Percentiles rank a stretch among this genome's conserved stretches.
These are phyloP conservation scores for Drosophila chauvacae DNA, from an alignment of 1,140 invertebrate species.

Conservation along the genomic window DNA sequence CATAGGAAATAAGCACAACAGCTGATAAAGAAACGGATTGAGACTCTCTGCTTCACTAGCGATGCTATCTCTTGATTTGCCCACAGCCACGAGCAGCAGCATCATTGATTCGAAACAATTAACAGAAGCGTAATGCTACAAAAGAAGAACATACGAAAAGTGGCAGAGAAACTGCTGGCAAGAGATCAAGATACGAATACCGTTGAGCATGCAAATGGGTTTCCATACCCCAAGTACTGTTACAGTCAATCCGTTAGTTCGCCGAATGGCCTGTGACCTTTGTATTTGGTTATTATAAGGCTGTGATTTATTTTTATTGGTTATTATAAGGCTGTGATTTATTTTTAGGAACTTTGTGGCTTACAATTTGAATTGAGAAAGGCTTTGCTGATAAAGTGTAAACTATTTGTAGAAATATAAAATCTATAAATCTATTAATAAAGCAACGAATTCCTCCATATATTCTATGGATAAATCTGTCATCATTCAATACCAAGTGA, in stretches of 20 bases:
- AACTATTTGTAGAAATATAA: no score
- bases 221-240: conserved; percentile 9
- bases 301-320: not conserved
- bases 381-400: not conserved
- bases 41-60: conserved; percentile 9
- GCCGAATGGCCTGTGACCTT: conserved; percentile 6
- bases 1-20: conserved; percentile 24
- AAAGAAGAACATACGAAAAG: conserved; percentile 19
- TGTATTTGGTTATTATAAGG: conserved; percentile 3
- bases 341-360: not conserved
- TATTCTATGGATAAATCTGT: not conserved
- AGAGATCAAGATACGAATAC: conserved; percentile 35
- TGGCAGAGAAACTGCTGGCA: not conserved
- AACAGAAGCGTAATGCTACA: conserved; percentile 26
- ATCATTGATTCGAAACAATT: conserved; percentile 54
- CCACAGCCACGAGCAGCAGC: conserved; percentile 14
- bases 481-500: conserved; percentile 5
- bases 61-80: conserved; percentile 5
- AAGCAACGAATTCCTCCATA: not conserved
- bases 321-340: not conserved
- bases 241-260: conserved; percentile 7
- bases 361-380: not conserved
- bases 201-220: conserved; percentile 33
- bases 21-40: conserved; percentile 17
- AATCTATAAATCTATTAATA: no score